phyloP scores from a whole-genome alignment of 2,888 invertebrate genomes.

The Platycnemis pennipes region DNA sequence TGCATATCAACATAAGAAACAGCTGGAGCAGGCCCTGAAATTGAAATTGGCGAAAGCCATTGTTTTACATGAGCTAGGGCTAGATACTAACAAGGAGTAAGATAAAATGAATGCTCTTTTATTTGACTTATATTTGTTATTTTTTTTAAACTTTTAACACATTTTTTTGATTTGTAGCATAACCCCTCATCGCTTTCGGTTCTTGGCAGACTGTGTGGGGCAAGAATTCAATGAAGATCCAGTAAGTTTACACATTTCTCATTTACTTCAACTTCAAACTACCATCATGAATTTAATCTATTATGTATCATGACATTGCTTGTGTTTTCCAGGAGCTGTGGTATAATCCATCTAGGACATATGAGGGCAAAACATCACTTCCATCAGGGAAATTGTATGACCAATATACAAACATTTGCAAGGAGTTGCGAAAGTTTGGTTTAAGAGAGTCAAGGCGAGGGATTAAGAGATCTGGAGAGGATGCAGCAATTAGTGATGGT shows the following conservation, averaged over 20 bases:
- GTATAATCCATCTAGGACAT: background rate
- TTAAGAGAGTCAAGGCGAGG: background rate
- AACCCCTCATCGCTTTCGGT: background rate
- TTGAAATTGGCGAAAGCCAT: background rate
- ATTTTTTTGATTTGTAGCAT: background rate
- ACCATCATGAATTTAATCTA: background rate
- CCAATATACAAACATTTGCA: background rate
- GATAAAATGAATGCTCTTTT: background rate
- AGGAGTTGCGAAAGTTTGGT: background rate
- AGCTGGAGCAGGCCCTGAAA: background rate
- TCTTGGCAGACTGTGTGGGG: background rate
- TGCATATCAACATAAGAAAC: background rate
- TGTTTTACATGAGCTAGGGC: background rate
- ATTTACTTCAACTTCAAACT: background rate
- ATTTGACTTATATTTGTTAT: background rate
- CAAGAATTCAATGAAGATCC: background rate
- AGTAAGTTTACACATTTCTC: background rate
- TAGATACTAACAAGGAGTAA: background rate
- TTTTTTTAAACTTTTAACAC: background rate
- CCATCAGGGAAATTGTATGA: background rate
- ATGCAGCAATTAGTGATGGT: background rate
- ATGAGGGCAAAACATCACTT: background rate
- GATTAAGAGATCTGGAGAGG: background rate
- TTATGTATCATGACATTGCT: background rate
- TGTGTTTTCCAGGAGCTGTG: background rate